Evolutionary conservation across 1,140 invertebrate genomes (phyloP).

Genomic region (Diploscapter pachys): DNA sequence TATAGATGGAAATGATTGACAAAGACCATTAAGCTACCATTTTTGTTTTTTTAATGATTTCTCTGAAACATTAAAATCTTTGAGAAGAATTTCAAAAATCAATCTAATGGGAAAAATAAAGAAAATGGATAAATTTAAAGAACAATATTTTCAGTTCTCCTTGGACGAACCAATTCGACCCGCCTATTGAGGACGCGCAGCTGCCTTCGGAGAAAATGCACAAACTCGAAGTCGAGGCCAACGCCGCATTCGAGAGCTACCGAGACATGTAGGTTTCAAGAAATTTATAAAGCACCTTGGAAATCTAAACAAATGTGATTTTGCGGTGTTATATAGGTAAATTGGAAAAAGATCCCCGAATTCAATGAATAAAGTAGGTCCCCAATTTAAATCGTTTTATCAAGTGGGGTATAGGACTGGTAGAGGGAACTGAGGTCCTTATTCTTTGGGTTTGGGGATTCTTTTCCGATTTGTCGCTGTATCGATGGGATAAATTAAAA

Average conservation of each 20-base stretch:
- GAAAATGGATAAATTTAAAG: not conserved
- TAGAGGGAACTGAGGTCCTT: too few relatives aligned
- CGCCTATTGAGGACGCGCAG: slow-evolving; percentile 92
- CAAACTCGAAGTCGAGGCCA: slow-evolving; percentile 94
- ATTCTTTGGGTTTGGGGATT: too few relatives aligned
- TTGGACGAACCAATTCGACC: slow-evolving; percentile 98
- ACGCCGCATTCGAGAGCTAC: slow-evolving; percentile 96
- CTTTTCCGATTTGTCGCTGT: too few relatives aligned
- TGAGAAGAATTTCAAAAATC: not conserved
- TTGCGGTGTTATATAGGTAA: not conserved
- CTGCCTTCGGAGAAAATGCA: slow-evolving; percentile 93
- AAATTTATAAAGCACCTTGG: not conserved
- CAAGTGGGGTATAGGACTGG: too few relatives aligned
- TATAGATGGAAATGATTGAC: not conserved
- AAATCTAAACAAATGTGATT: slow-evolving; percentile 10
- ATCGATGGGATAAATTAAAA: too few relatives aligned
- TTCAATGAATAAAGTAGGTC: too few relatives aligned
- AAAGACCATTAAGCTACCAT: not conserved
- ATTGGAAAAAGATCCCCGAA: too few relatives aligned
- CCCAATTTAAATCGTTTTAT: too few relatives aligned
- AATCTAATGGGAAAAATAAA: not conserved
- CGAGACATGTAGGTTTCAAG: slow-evolving; percentile 77
- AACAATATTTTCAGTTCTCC: slow-evolving; percentile 73
- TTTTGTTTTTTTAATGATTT: slow-evolving; percentile 1
- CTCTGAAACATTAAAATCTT: not conserved